Conservation (phyloP, 1,140 invertebrate species). For the Sweltsa coloradensis region DNA sequence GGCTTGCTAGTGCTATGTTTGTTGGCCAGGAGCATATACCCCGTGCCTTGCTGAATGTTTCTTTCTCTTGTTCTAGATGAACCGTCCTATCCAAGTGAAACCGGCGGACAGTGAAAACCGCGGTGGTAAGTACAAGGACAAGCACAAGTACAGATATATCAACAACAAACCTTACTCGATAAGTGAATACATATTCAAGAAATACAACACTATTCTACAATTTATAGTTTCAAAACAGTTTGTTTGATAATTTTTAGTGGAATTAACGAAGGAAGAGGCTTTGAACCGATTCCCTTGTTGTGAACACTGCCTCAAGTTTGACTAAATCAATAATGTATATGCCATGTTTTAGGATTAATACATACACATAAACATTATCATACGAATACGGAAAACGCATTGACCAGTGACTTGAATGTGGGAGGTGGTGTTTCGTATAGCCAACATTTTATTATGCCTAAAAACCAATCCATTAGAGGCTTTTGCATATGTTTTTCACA, state of each 20-base stretch:
- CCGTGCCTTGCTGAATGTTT: neutral
- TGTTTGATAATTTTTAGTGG: neutral
- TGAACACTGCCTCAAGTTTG: neutral
- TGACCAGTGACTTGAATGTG: no score
- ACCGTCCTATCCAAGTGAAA: conserved; percentile 99
- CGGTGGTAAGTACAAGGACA: conserved; percentile 55
- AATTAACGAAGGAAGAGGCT: neutral
- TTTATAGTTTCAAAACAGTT: neutral
- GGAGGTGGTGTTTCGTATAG: no score
- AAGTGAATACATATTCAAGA: neutral
- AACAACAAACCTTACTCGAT: neutral
- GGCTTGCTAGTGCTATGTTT: neutral
- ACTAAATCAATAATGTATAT: neutral
- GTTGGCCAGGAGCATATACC: neutral
- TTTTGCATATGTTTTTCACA: no score
- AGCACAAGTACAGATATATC: neutral
- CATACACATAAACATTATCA: no score
- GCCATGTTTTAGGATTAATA: no score
- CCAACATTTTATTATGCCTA: no score
- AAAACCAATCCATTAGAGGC: no score
- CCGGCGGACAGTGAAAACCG: conserved; percentile 98
- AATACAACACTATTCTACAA: neutral
- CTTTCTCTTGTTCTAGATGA: conserved; percentile 72
- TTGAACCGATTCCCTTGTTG: neutral
- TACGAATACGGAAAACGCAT: no score